Evolutionary conservation across 2,113 vertebrate species (phyloP).

Genomic region (Cryptomyrus ogoouensis): DNA sequence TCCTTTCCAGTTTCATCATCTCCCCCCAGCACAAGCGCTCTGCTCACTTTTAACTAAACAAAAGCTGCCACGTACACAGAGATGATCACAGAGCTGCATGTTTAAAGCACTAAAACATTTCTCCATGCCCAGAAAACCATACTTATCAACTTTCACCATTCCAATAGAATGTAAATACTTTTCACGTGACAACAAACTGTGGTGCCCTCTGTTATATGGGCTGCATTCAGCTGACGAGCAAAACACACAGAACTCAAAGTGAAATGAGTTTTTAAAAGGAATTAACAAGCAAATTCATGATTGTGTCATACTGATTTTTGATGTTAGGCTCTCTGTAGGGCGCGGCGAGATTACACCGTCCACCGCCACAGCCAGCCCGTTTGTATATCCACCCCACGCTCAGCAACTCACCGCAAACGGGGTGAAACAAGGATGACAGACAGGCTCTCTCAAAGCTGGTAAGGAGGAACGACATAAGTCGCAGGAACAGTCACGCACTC

Average conservation of each 20-base stretch:
- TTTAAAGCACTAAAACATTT: background rate
- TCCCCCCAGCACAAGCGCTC: background rate
- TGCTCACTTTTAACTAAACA: background rate
- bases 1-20: background rate
- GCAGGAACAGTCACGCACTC: background rate
- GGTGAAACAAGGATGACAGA: background rate
- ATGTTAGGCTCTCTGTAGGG: background rate
- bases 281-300: background rate
- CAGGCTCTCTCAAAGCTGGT: background rate
- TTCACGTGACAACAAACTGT: background rate
- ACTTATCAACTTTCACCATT: too few species aligned
- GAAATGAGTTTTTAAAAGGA: background rate
- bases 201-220: background rate
- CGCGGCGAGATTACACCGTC: background rate
- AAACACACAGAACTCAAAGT: background rate
- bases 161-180: background rate
- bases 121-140: background rate
- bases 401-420: background rate
- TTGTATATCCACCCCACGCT: background rate
- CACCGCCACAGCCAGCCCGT: background rate
- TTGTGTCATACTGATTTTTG: background rate
- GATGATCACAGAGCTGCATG: background rate
- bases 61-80: background rate
- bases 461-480: background rate
- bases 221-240: background rate